A percentile compares a stretch with the other conserved stretches of the same genome.
Evolutionary conservation across 2,888 invertebrate species (phyloP).

Genomic region (Rhingia rostrata): DNA sequence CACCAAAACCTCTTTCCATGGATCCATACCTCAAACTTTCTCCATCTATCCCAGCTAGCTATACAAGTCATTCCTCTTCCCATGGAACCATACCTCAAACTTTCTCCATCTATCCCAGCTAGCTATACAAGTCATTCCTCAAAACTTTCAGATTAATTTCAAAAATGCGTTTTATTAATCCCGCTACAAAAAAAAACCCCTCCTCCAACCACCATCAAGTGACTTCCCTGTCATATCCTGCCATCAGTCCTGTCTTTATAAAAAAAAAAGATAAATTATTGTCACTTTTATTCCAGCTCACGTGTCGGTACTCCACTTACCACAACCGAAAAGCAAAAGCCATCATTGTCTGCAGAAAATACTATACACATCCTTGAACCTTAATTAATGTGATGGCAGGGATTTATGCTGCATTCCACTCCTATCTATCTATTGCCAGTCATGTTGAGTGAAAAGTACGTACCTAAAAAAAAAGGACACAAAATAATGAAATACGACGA

Average conservation of each 20-base stretch:
- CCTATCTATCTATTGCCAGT: constrained; percentile 7
- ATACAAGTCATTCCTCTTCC: too few relatives aligned
- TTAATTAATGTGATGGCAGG: constrained; percentile 70
- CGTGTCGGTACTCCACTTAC: constrained; percentile 53
- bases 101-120: too few relatives aligned
- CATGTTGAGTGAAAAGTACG: constrained; percentile 31
- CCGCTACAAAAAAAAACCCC: background rate
- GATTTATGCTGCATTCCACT: constrained; percentile 51
- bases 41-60: too few relatives aligned
- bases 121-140: too few relatives aligned
- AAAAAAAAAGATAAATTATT: constrained; percentile 50
- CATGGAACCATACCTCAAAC: too few relatives aligned
- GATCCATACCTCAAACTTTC: too few relatives aligned
- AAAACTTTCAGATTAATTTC: background rate
- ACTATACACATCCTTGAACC: constrained; percentile 40
- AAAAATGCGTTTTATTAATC: background rate
- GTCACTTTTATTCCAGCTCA: constrained; percentile 64
- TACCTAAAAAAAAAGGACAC: constrained; percentile 6
- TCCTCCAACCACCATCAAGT: background rate
- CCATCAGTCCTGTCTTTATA: constrained; percentile 14
- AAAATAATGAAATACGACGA: background rate
- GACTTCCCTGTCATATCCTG: constrained; percentile 16
- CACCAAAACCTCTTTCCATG: too few relatives aligned
- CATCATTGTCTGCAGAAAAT: constrained; percentile 25
- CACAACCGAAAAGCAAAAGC: constrained; percentile 30